Conservation (phyloP, 2,888 invertebrate species). For the Heliconius aoede region DNA sequence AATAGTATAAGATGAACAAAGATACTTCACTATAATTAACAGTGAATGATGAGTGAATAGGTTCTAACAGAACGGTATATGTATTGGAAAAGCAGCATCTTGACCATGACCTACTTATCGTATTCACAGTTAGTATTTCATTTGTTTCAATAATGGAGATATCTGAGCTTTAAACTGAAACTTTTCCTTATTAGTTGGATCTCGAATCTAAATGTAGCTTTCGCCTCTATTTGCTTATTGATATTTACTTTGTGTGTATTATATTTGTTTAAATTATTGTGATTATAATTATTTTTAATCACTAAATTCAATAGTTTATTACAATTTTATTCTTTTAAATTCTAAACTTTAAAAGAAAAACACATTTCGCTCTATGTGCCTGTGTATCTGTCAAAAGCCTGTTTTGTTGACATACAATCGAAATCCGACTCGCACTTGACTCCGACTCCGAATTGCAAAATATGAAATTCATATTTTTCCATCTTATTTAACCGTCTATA, state of each 20-base stretch:
- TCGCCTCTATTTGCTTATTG: neutral
- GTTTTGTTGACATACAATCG: neutral
- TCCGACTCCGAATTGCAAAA: too few relatives aligned
- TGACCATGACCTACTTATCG: neutral
- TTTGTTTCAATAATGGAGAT: neutral
- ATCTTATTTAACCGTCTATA: neutral
- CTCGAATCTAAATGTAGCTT: neutral
- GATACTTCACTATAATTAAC: neutral
- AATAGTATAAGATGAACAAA: neutral
- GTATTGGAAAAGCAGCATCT: slow-evolving; percentile 3
- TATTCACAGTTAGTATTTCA: neutral
- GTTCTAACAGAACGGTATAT: neutral
- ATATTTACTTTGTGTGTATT: too few relatives aligned
- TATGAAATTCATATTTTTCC: too few relatives aligned
- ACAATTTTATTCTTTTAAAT: too few relatives aligned
- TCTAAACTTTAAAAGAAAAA: neutral
- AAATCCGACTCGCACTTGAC: neutral
- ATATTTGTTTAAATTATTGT: too few relatives aligned
- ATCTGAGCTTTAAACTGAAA: neutral
- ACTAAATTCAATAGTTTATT: too few relatives aligned
- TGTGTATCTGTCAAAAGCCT: neutral
- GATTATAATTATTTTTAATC: too few relatives aligned
- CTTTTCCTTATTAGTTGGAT: slow-evolving; percentile 1
- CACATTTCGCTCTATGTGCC: neutral
- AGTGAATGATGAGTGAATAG: neutral